phyloP scores from a whole-genome alignment of 37 sponge, comb jelly and placozoan genomes.

The Spongilla lacustris region DNA sequence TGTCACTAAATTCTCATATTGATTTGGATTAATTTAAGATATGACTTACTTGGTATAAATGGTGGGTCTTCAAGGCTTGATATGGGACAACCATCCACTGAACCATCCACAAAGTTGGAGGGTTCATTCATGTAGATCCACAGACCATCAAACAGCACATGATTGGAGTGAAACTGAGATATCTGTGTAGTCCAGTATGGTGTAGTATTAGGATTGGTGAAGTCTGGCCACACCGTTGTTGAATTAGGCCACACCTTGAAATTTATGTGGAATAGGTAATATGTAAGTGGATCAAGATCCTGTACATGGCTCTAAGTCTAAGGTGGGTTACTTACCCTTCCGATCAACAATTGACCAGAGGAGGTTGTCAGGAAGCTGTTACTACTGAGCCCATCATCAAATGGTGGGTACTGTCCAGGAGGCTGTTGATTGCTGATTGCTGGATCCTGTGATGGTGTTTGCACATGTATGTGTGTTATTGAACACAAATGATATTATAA shows the following conservation, averaged over 20 bases:
- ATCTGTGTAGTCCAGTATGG: constrained; percentile 61
- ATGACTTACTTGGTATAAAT: constrained; percentile 50
- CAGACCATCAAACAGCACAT: constrained; percentile 75
- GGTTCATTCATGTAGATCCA: constrained; percentile 96
- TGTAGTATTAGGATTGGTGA: constrained; percentile 48
- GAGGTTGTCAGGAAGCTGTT: constrained; percentile 66
- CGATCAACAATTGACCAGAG: constrained; percentile 51
- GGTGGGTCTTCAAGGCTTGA: constrained; percentile 64
- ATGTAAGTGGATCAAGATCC: too few relatives aligned
- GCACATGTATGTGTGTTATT: too few relatives aligned
- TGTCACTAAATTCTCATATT: too few relatives aligned
- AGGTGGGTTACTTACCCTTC: constrained; percentile 39
- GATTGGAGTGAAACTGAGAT: constrained; percentile 29
- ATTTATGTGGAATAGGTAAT: too few relatives aligned
- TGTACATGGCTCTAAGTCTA: too few relatives aligned
- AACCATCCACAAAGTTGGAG: constrained; percentile 75
- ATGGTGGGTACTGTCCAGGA: constrained; percentile 58
- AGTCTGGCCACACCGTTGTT: constrained; percentile 73
- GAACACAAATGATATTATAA: too few relatives aligned
- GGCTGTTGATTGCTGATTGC: constrained; percentile 63
- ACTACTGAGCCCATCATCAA: constrained; percentile 54
- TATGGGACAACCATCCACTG: constrained; percentile 68
- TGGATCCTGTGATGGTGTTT: constrained; percentile 67
- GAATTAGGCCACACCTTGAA: constrained; percentile 79
- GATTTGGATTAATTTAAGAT: too few relatives aligned